phyloP scores from a whole-genome alignment of 2,888 invertebrate species.

The Halictus quadricinctus region DNA sequence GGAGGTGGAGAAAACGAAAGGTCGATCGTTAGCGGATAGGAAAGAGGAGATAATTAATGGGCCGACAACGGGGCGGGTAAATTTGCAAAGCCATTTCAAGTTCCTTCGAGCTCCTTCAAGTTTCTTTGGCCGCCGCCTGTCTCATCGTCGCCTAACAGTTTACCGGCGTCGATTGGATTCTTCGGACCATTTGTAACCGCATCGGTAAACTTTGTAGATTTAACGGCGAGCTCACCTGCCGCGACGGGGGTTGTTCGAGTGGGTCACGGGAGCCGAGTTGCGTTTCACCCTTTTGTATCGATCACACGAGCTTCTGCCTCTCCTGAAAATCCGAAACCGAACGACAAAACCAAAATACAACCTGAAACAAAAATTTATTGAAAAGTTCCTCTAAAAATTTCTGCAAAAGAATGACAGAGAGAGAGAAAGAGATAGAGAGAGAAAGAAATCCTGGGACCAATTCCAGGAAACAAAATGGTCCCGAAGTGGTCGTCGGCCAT shows the following conservation, averaged over 20 bases:
- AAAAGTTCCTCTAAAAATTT: not conserved
- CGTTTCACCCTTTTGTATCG: constrained; percentile 34
- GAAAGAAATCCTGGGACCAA: not conserved
- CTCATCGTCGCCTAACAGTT: constrained; percentile 73
- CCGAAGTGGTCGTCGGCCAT: constrained; percentile 71
- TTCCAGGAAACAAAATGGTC: constrained; percentile 77
- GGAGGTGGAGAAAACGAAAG: constrained; percentile 33
- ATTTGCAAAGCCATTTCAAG: constrained; percentile 82
- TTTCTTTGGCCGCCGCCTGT: constrained; percentile 70
- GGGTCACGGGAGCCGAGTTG: constrained; percentile 55
- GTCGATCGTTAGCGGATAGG: constrained; percentile 35
- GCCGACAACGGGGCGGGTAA: constrained; percentile 75
- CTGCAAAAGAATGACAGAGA: not conserved
- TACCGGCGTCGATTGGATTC: constrained; percentile 76
- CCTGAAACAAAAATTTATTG: not conserved
- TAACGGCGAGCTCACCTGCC: constrained; percentile 64
- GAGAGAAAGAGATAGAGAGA: not conserved
- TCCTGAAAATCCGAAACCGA: not conserved
- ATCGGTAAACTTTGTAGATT: constrained; percentile 80
- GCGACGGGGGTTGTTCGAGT: constrained; percentile 44
- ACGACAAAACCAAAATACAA: not conserved
- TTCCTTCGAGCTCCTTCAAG: constrained; percentile 72
- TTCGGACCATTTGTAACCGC: constrained; percentile 76
- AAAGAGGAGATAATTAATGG: constrained; percentile 75
- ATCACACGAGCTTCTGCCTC: not conserved